phyloP scores from a whole-genome alignment of 2,113 vertebrate species.

The Climacteris rufus region DNA sequence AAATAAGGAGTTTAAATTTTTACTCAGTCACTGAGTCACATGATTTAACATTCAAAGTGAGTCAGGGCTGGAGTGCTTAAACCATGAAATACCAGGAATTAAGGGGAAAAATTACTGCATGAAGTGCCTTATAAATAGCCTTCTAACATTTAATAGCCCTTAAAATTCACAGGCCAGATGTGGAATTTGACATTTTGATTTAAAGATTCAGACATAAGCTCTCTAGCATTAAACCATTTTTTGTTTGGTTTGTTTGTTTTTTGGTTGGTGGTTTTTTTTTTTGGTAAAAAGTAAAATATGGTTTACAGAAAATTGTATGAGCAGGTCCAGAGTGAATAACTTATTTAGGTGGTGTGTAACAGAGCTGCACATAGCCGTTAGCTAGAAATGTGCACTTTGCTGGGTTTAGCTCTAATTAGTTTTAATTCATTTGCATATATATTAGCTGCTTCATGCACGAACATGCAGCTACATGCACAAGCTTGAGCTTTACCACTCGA shows the following conservation, averaged over 20 bases:
- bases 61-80: background rate
- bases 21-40: background rate
- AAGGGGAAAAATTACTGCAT: background rate
- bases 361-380: background rate
- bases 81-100: background rate
- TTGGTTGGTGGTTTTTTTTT: background rate
- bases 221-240: background rate
- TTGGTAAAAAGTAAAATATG: background rate
- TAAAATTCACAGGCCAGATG: background rate
- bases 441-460: slow-evolving; percentile 17
- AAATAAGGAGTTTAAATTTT: background rate
- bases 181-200: background rate
- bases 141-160: background rate
- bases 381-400: background rate
- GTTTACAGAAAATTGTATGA: background rate
- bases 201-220: background rate
- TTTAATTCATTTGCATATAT: slow-evolving; percentile 10
- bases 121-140: background rate
- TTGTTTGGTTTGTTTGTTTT: too few species aligned
- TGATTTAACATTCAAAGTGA: background rate
- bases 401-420: background rate
- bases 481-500: background rate
- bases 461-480: background rate
- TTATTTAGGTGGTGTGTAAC: background rate
- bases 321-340: background rate